Evolutionary conservation across 2,888 invertebrate genomes (phyloP).

Genomic region (Hymenopus coronatus): DNA sequence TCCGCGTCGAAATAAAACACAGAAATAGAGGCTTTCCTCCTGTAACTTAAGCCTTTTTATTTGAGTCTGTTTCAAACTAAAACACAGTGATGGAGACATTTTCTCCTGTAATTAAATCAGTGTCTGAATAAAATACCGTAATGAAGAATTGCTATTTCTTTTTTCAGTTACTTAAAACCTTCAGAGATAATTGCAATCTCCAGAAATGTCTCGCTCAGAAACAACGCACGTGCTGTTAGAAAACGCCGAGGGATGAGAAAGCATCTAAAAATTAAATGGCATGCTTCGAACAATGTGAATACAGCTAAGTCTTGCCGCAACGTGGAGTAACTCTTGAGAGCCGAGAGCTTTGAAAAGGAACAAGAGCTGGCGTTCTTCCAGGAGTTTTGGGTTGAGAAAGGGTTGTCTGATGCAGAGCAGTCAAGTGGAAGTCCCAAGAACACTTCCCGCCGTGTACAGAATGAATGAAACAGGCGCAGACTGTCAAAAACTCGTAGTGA

Average conservation of each 20-base stretch:
- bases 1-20: too few species aligned
- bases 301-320: background rate
- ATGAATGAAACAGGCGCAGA: background rate
- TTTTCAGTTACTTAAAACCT: too few species aligned
- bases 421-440: background rate
- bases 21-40: too few species aligned
- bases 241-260: background rate
- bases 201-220: too few species aligned
- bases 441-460: background rate
- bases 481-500: background rate
- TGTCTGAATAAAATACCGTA: too few species aligned
- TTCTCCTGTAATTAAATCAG: too few species aligned
- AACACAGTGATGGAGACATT: too few species aligned
- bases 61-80: too few species aligned
- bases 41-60: too few species aligned
- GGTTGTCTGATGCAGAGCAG: background rate
- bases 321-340: background rate
- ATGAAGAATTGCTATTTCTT: too few species aligned
- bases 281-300: background rate
- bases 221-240: too few species aligned
- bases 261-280: background rate
- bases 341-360: background rate
- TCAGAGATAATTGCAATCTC: too few species aligned
- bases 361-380: background rate
- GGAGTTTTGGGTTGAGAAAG: background rate